Conservation (phyloP, 2,888 invertebrate species). For the Pelosia muscerda region DNA sequence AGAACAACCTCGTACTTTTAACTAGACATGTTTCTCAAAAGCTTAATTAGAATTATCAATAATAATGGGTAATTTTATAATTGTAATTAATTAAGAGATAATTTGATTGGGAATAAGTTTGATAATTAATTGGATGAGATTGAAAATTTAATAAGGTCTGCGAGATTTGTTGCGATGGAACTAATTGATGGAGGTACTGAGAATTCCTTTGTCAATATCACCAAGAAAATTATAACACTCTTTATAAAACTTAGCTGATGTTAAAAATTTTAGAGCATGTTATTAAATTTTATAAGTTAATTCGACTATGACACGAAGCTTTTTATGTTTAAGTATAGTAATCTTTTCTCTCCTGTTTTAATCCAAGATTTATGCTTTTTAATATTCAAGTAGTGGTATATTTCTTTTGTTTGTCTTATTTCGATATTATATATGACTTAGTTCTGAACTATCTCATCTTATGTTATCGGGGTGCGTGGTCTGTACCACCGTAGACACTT, state of each 20-base stretch:
- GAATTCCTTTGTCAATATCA: background rate
- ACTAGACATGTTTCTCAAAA: slow-evolving; percentile 13
- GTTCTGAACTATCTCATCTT: no score
- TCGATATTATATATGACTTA: background rate
- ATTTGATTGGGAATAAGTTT: slow-evolving; percentile 8
- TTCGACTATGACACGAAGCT: background rate
- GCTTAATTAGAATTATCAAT: slow-evolving; percentile 22
- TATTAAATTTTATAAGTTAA: background rate
- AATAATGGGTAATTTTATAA: slow-evolving; percentile 11
- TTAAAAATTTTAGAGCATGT: background rate
- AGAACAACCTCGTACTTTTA: slow-evolving; percentile 30
- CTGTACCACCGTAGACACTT: no score
- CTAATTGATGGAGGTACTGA: slow-evolving; percentile 2
- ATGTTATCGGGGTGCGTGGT: no score
- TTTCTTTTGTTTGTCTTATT: background rate
- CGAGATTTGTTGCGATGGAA: background rate
- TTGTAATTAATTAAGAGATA: slow-evolving; percentile 15
- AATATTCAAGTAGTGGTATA: background rate
- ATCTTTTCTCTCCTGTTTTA: background rate
- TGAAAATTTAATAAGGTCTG: slow-evolving; percentile 12
- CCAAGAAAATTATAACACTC: no score
- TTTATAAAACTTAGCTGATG: background rate
- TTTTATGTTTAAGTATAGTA: background rate
- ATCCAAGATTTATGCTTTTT: background rate
- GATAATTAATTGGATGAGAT: slow-evolving; percentile 7